Conservation (phyloP, 2,113 vertebrate species). For the Xiphias gladius region DNA sequence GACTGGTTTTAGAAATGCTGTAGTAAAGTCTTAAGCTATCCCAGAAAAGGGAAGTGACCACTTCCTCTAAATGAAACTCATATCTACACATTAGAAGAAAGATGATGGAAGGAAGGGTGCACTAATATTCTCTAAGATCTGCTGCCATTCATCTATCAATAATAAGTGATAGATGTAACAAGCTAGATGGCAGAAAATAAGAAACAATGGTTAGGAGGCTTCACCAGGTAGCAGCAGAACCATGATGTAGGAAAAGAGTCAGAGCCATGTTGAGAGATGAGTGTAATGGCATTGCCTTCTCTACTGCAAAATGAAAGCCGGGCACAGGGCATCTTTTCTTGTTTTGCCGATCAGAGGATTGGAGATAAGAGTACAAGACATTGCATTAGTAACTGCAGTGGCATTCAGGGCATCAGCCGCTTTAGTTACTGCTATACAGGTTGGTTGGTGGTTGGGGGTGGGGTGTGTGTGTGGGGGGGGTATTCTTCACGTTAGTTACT, state of each 20-base stretch:
- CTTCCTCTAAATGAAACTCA: conserved; percentile 84
- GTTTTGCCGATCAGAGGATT: conserved; percentile 67
- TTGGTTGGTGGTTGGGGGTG: conserved; percentile 16
- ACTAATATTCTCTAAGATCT: conserved; percentile 41
- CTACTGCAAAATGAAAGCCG: conserved; percentile 20
- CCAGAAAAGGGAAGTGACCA: conserved; percentile 83
- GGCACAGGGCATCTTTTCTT: conserved; percentile 59
- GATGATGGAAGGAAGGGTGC: conserved; percentile 39
- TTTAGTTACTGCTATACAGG: conserved; percentile 75
- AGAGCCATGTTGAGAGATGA: conserved; percentile 41
- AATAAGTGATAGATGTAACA: conserved; percentile 34
- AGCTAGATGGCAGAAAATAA: conserved; percentile 40
- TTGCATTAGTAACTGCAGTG: conserved; percentile 81
- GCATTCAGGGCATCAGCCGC: conserved; percentile 67
- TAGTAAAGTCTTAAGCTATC: conserved; percentile 83
- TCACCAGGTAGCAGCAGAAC: conserved; percentile 65
- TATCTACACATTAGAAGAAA: conserved; percentile 37
- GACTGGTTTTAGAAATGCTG: conserved; percentile 87
- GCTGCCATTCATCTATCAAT: conserved; percentile 34
- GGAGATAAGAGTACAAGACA: conserved; percentile 61
- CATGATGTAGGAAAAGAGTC: conserved; percentile 50
- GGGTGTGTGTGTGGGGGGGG: too few relatives aligned
- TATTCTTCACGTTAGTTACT: conserved; percentile 89
- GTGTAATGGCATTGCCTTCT: conserved; percentile 41
- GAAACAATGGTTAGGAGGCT: conserved; percentile 48